These are phyloP conservation scores for Urophycis tenuis DNA, from an alignment of 2,797 vertebrate species.

Conservation along the genomic window DNA sequence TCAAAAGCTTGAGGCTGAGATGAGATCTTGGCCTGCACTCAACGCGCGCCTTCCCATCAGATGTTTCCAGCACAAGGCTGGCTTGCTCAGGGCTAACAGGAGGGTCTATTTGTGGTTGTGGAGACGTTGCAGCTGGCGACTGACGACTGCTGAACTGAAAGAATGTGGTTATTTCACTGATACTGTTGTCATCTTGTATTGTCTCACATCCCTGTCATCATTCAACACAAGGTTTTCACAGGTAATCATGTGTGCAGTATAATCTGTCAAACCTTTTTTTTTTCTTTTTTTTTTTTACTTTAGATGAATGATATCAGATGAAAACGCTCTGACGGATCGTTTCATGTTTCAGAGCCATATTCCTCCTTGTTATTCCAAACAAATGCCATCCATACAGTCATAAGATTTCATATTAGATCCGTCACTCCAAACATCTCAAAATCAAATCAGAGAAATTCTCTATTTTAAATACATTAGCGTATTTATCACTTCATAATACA, in stretches of 20 bases:
- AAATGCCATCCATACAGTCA: neutral
- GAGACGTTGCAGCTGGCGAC: too few relatives aligned
- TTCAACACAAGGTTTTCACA: neutral
- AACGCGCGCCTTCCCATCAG: too few relatives aligned
- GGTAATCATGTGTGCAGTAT: neutral
- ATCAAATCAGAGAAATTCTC: neutral
- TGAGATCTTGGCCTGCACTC: too few relatives aligned
- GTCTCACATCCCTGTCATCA: neutral
- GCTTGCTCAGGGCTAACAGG: neutral
- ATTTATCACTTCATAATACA: neutral
- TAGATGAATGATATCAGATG: too few relatives aligned
- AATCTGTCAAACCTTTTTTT: too few relatives aligned
- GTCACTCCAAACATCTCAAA: neutral
- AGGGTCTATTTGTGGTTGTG: neutral
- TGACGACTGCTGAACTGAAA: neutral
- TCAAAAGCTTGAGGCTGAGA: too few relatives aligned
- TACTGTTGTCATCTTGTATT: neutral
- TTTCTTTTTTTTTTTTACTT: too few relatives aligned
- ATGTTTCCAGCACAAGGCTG: neutral
- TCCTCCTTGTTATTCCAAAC: neutral
- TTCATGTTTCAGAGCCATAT: neutral
- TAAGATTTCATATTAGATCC: neutral
- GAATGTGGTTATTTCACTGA: neutral
- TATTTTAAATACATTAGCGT: neutral
- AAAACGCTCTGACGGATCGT: neutral